Evolutionary conservation across 1,140 invertebrate genomes (phyloP), one percentile per base, ranked within the genome.

Genomic region (Polypedilum pembai): DNA sequence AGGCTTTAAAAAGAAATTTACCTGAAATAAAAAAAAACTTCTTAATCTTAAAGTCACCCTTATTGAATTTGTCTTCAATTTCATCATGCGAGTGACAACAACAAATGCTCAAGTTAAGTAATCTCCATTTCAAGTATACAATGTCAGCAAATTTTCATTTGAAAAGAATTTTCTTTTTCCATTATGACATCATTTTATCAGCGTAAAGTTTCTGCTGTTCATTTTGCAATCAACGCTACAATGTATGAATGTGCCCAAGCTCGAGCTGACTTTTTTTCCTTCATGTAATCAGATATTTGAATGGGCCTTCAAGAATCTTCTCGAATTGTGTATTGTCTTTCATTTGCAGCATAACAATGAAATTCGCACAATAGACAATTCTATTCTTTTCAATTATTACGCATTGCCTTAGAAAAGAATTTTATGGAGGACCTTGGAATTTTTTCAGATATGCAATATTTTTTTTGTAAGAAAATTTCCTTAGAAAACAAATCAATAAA

Each of bases 291-390:
- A 69, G 65, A 69, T 69, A 69, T 69, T 69, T 69, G 65, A 18
- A 69, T 69, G 65, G 18, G 65, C 65, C 10, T 15, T 56, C n/a
- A n/a, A 56, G 45, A 56, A 56, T 12, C n/a, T 56, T 12, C n/a
- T 56, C 10, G 45, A 56, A 56, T 56, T 56, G 45, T 56, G 24
- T 33, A 33, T n/a, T 7, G 45, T 56, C 45, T 56, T 56, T 15
- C 45, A 56, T 5, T 33, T 5, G 10, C 45, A 45, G 45, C 12
- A 56, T 12, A 56, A 56, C 45, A 56, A 56, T 56, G 12, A 15
- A 56, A 56, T 18, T 69, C 65, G 65, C 65, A 69, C 65, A 69
- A 69, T 69, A 69, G 65, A 20, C 65, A 69, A 69, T 69, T 69
- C 45, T n/a, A 56, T 56, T 56, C 12, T 56, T n/a, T 69, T 69